These are phyloP conservation scores for Eolophus roseicapilla DNA, from an alignment of 2,113 vertebrate species.

Conservation along the genomic window DNA sequence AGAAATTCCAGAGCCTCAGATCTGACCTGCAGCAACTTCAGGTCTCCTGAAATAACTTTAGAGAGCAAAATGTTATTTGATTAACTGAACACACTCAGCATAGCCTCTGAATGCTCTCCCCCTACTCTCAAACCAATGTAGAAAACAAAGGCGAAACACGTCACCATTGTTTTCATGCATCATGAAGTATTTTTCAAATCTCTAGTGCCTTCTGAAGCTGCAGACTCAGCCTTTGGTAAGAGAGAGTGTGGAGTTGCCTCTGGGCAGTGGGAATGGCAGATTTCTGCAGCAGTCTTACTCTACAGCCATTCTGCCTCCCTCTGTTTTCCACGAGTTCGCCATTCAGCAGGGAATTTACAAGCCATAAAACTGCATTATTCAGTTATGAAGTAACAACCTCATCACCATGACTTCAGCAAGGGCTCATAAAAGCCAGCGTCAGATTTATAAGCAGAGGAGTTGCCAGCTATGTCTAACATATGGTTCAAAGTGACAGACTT, in stretches of 20 bases:
- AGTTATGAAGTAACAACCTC: conserved; percentile 50
- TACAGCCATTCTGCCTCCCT: background rate
- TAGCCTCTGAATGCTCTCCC: background rate
- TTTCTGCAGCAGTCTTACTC: background rate
- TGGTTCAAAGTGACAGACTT: background rate
- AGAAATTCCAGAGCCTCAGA: background rate
- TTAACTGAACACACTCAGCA: background rate
- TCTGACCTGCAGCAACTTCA: background rate
- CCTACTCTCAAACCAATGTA: background rate
- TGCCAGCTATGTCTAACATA: background rate
- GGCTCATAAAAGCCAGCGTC: background rate
- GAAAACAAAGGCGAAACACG: background rate
- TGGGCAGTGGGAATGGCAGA: background rate
- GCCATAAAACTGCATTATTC: conserved; percentile 39
- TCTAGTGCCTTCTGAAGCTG: background rate
- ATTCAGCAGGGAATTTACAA: conserved; percentile 22
- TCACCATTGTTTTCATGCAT: background rate
- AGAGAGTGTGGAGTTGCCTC: background rate
- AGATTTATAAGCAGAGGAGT: conserved; percentile 23
- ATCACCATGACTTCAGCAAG: conserved; percentile 40
- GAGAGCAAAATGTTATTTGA: background rate
- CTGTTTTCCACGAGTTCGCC: background rate
- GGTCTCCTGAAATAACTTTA: background rate
- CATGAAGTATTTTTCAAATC: background rate
- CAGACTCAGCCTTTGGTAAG: background rate